Evolutionary conservation across 2,113 vertebrate species (phyloP), one percentile per base, ranked within the genome.

Genomic region (Penelope pileata): DNA sequence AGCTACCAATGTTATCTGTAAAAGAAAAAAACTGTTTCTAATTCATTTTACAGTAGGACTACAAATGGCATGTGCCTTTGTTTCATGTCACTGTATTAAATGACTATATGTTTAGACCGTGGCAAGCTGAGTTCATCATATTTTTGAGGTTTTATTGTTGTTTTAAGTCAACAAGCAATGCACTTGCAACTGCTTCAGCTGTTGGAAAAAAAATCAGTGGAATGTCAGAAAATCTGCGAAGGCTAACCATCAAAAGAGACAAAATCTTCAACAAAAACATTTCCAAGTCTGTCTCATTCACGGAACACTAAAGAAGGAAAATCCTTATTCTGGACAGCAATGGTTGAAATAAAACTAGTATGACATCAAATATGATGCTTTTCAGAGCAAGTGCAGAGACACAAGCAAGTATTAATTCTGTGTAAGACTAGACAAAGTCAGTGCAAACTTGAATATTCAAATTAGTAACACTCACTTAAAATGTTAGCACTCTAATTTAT

Each of bases 391-490:
- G 40, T 29, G 62, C 21, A 75, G 29, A 29, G 60, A 50, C 7
- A 85, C 11, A 79, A 83, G 30, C n/a, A 15, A 93, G 53, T 36
- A 94, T 77, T 75, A 96, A 91, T 73, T 95, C 67, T 70, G 12
- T 42, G 81, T 42, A 81, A 92, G 64, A 91, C 42, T 10, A 81
- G 42, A 91, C 27, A n/a, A 94, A 73, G 18, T 84, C 84, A 90
- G 64, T 83, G 29, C 40, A 79, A 92, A 94, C 89, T 64, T 90
- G 59, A 45, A 92, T 91, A 88, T 12, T 51, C 43, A 54, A 76
- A 87, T 82, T 91, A 91, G 64, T 34, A 91, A 94, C 96, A 93
- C 27, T 89, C n/a, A 92, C 16, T 27, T 56, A 90, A 97, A 96
- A 95, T 79, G 6, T 83, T 81, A 93, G 69, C 17, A 82, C 12